Evolutionary conservation across 1,140 invertebrate genomes (phyloP), one percentile per base, ranked within the genome.

Genomic region (Bombus pyrosoma): DNA sequence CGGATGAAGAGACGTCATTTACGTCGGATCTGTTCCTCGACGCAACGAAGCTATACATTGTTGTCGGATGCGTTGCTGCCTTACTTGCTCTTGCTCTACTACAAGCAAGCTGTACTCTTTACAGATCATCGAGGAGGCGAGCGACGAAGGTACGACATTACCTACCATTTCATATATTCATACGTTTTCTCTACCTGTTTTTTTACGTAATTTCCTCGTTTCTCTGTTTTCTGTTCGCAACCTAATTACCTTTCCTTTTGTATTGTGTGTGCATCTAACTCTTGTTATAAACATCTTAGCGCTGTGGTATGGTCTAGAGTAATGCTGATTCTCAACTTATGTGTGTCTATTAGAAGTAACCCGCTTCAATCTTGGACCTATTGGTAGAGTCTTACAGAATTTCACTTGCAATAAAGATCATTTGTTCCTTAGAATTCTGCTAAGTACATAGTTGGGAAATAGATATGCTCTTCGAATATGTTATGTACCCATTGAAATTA

Each of bases 101-200:
- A 34, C 98, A 99, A 95, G 98, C 98, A 9, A 96, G 95, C 66
- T 98, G 98, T 92, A 98, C 98, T 2, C 96, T 99, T 83, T 97
- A 97, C 93, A 97, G 96, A 90, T 96, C 96, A 1, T 96, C 96
- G 4, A 95, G 95, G 81, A 96, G 96, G 87, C 95, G 96, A 41
- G 95, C 96, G 22, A 95, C 96, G 76, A 97, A 97, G 96, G 96
- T 96, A 96, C 18, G 9, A 64, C 89, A 68, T 47, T 15, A 34
- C 39, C 57, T 74, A n/a, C 10, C 37, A 32, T 64, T 78, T 64
- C 43, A 62, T 39, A 41, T 77, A 39, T 77, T 90, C 25, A 69
- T 62, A 47, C 62, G 12, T 84, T 87, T 82, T 32, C 10, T 22
- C 43, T 12, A 34, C 41, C 81, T 87, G 69, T 75, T 41, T 37